Percentiles rank a stretch among this genome's conserved stretches.
phyloP scores from a whole-genome alignment of 1,140 invertebrate genomes.

The Philotrypesis tridentata region DNA sequence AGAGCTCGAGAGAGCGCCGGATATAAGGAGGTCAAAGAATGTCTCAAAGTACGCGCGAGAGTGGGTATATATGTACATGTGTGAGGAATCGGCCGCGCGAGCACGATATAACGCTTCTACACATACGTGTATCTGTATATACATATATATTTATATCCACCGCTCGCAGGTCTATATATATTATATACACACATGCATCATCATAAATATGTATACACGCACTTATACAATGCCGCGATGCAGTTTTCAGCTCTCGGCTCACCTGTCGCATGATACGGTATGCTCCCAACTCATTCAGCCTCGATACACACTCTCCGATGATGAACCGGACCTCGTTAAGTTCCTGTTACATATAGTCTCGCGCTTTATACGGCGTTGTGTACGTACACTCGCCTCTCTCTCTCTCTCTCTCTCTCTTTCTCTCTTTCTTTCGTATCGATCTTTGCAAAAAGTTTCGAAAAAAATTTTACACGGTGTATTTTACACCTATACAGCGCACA shows the following conservation, averaged over 20 bases:
- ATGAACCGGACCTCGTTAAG: not conserved
- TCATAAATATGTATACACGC: not conserved
- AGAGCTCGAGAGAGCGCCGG: not conserved
- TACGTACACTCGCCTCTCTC: no score
- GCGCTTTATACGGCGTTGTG: not conserved
- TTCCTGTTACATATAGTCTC: not conserved
- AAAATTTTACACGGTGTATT: no score
- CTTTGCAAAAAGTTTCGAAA: no score
- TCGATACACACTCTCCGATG: not conserved
- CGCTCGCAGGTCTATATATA: not conserved
- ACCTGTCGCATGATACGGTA: not conserved
- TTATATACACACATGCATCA: not conserved
- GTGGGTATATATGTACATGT: no score
- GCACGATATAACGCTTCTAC: no score
- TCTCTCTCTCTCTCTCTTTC: no score
- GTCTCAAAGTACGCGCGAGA: constrained; percentile 11
- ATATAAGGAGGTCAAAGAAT: constrained; percentile 39
- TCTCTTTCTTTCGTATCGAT: not conserved
- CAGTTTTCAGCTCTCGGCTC: not conserved
- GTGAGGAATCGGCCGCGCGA: not conserved
- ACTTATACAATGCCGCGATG: not conserved
- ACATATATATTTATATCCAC: no score
- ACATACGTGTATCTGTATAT: no score
- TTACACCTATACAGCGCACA: no score
- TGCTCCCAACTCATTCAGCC: not conserved